Conservation (phyloP, 2,113 vertebrate genomes). For the Hystrix cristata region DNA sequence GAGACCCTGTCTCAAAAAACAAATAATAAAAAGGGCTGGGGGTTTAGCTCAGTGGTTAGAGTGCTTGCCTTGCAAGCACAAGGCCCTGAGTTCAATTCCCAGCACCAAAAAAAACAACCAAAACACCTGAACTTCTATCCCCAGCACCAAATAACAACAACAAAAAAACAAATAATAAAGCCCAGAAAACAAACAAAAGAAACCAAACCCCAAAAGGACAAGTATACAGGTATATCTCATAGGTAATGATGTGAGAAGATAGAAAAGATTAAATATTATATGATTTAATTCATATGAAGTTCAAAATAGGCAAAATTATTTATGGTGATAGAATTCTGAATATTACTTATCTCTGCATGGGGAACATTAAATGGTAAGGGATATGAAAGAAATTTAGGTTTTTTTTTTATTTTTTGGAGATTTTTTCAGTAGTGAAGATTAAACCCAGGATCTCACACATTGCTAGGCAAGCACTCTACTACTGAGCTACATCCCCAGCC, state of each 20-base stretch:
- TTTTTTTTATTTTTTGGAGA: background rate
- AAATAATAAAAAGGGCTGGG: no score
- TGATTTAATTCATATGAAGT: background rate
- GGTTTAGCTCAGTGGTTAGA: no score
- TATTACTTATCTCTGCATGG: background rate
- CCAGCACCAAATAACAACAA: no score
- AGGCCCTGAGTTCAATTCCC: no score
- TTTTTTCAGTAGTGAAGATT: background rate
- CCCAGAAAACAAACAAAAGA: no score
- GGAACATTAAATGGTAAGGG: background rate
- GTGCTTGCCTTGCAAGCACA: no score
- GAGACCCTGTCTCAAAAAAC: no score
- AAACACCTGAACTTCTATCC: no score
- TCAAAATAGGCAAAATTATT: background rate
- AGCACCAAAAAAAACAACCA: no score
- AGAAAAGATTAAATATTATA: background rate
- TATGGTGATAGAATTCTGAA: background rate
- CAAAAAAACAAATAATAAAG: no score
- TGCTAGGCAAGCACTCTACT: background rate
- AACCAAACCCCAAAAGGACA: no score
- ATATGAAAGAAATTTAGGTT: background rate
- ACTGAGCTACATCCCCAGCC: background rate
- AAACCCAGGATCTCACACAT: background rate
- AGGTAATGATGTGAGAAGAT: background rate
- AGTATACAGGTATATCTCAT: background rate